phyloP scores from a whole-genome alignment of 1,140 invertebrate genomes.

The Cyclina sinensis region DNA sequence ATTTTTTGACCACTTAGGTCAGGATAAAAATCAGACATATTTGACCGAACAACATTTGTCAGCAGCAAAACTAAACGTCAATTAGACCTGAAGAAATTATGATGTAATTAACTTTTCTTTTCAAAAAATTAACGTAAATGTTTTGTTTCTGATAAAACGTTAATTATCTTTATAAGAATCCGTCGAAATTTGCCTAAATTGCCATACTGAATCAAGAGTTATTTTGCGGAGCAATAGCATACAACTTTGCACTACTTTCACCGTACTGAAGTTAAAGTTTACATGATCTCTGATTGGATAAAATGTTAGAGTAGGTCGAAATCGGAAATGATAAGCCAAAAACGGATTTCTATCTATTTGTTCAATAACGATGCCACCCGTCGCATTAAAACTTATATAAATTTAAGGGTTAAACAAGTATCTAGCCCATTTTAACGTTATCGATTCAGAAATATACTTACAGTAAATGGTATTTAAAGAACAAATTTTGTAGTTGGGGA shows the following conservation, averaged over 20 bases:
- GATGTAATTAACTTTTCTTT: not conserved
- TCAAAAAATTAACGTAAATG: not conserved
- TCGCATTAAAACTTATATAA: too few species aligned
- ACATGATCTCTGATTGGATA: not conserved
- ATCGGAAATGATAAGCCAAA: not conserved
- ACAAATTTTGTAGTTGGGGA: too few species aligned
- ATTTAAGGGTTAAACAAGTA: too few species aligned
- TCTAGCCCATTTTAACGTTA: too few species aligned
- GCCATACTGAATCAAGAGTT: not conserved
- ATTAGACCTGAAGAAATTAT: not conserved
- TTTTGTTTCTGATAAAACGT: too few species aligned
- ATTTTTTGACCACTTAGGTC: slow-evolving; percentile 21
- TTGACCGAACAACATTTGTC: slow-evolving; percentile 49
- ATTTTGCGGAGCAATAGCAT: slow-evolving; percentile 14
- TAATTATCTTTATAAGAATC: too few species aligned
- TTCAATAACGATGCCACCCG: too few species aligned
- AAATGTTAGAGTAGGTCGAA: not conserved
- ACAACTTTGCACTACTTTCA: slow-evolving; percentile 8
- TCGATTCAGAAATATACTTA: too few species aligned
- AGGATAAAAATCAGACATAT: slow-evolving; percentile 44
- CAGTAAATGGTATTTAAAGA: too few species aligned
- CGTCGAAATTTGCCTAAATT: not conserved
- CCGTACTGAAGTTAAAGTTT: not conserved
- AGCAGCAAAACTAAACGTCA: slow-evolving; percentile 16
- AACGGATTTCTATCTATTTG: too few species aligned